Conservation (phyloP, 1,140 invertebrate species). For the Ceratina australensis region DNA sequence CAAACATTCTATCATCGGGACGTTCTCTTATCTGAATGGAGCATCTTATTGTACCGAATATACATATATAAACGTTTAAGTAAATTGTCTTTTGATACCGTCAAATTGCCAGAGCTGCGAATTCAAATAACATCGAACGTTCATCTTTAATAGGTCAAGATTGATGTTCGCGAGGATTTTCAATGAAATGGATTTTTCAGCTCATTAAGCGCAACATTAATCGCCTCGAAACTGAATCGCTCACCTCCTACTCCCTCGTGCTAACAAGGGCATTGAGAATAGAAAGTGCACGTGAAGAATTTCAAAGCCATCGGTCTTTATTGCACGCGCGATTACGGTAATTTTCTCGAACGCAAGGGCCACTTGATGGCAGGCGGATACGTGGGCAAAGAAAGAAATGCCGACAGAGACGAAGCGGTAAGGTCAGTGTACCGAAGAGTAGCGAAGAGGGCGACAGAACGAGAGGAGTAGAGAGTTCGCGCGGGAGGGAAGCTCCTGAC, state of each 20-base stretch:
- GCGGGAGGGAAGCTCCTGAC: conserved; percentile 60
- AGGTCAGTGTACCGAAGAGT: conserved; percentile 42
- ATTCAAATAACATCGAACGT: background rate
- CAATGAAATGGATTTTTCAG: too few relatives aligned
- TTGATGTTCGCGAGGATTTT: too few relatives aligned
- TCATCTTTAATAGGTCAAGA: background rate
- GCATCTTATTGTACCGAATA: background rate
- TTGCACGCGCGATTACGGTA: conserved; percentile 32
- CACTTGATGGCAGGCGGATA: background rate
- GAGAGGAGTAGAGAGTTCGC: background rate
- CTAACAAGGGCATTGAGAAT: too few relatives aligned
- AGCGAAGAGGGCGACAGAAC: background rate
- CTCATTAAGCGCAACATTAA: too few relatives aligned
- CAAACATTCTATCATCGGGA: too few relatives aligned
- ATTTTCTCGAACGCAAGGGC: conserved; percentile 14
- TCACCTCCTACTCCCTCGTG: too few relatives aligned
- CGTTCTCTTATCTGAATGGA: background rate
- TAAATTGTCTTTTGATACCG: background rate
- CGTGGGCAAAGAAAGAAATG: background rate
- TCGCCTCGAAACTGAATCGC: too few relatives aligned
- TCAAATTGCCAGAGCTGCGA: too few relatives aligned
- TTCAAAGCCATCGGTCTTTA: too few relatives aligned
- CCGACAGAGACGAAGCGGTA: conserved; percentile 10
- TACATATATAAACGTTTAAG: background rate
- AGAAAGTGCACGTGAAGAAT: too few relatives aligned